Base-by-base conservation (phyloP, 2,113 vertebrate species). In the Xiphophorus couchianus region DNA sequence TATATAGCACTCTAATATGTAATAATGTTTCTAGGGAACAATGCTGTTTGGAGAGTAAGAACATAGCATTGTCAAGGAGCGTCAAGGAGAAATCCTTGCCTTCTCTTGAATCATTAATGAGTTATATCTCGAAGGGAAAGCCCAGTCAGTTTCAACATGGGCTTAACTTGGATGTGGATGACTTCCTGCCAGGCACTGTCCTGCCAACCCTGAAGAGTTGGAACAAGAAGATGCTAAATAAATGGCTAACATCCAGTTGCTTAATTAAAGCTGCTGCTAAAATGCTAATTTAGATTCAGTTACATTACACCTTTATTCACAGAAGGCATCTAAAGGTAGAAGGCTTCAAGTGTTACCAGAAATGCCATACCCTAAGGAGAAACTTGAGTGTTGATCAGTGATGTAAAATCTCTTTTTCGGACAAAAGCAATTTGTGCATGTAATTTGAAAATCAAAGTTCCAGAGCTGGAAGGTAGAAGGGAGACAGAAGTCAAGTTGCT, bases 61-160 rank as follows among this genome's bases (percentile, higher is more conserved):
- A n/a, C 61, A 31, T 5, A 42, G 39, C 29, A 61, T 39, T 17
- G 27, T 25, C 25, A 35, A 60, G 12, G 39, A 42, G 76, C 22
- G 51, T 17, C 54, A 62, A 19, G 51, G 30, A 48, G 37, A n/a
- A 62, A 67, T 67, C 48, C 48, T 29, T 44, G 35, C 30, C 14
- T 58, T 77, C 44, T 29, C 62, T 76, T 62, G 22, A 66, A 28
- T 44, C 62, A 62, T 66, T 51, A 33, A 51, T 73, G 62, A 25
- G 12, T 39, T 58, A 27, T 10, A 62, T 66, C 14, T 25, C 28
- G 4, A 30, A 62, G 12, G 12, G 61, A 29, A 15, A 22, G 25
- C n/a, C 31, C 15, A 31, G 31, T 51, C 7, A 13, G 19, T 19
- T 42, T 19, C 73, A 27, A 25, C 17, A 39, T 51, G n/a, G 25